phyloP scores from a whole-genome alignment of 2,113 vertebrate species.

The Piliocolobus tephrosceles region DNA sequence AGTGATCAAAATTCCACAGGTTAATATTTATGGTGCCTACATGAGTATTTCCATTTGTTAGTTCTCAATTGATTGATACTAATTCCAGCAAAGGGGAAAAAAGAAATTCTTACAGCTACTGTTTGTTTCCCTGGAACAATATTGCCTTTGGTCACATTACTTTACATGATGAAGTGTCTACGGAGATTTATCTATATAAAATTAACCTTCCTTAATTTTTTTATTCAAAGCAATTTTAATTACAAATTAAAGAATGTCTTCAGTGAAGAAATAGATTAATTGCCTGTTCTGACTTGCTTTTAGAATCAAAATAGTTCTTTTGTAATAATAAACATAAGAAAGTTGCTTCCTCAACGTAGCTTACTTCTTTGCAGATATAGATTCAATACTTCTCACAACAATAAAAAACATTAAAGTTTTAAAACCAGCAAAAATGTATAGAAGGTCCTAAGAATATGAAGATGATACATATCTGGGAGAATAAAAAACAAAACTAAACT shows the following conservation, averaged over 20 bases:
- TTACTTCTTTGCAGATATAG: not conserved
- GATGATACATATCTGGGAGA: not conserved
- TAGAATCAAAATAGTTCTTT: not conserved
- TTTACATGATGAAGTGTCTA: not conserved
- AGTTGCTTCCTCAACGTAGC: not conserved
- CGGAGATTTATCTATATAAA: slow-evolving; percentile 27
- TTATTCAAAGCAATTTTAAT: slow-evolving; percentile 31
- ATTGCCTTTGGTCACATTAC: not conserved
- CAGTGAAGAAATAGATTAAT: not conserved
- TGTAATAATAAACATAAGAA: not conserved
- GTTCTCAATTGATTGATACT: not conserved
- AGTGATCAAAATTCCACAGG: slow-evolving; percentile 47
- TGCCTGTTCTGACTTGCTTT: not conserved
- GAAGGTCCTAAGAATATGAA: not conserved
- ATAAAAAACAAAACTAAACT: not conserved
- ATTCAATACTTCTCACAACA: not conserved
- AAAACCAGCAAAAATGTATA: not conserved
- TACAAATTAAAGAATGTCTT: not conserved
- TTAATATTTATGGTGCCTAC: slow-evolving; percentile 57
- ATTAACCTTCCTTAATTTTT: slow-evolving; percentile 24
- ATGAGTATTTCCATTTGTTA: not conserved
- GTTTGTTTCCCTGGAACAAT: not conserved
- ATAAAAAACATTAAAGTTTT: not conserved
- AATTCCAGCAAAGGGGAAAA: not conserved
- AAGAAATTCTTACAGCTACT: not conserved